Percentiles rank a stretch among this genome's conserved stretches.
Conservation (phyloP, 1,140 invertebrate species). For the Meloidogyne floridensis region DNA sequence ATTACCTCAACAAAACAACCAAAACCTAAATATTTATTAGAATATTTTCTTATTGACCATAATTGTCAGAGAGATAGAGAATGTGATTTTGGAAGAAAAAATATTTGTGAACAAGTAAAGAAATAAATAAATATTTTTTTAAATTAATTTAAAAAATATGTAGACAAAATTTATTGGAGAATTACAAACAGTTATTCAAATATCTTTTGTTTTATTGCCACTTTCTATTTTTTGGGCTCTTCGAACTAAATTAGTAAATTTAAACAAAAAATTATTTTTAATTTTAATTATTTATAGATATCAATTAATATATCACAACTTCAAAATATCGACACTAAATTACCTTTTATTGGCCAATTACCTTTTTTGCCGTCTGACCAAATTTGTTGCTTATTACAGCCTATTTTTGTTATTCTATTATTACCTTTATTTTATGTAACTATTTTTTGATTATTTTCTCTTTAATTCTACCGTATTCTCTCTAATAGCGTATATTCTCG, state of each 20-base stretch:
- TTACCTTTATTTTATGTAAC: slow-evolving; percentile 29
- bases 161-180: slow-evolving; percentile 25
- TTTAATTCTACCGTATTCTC: no score
- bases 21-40: slow-evolving; percentile 19
- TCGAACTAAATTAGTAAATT: slow-evolving; percentile 20
- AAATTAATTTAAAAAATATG: slow-evolving; percentile 1
- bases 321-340: neutral
- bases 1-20: slow-evolving; percentile 7
- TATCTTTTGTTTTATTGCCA: slow-evolving; percentile 16
- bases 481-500: no score
- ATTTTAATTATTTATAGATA: slow-evolving; percentile 6
- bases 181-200: neutral
- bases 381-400: slow-evolving; percentile 7
- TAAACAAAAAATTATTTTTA: neutral
- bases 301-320: slow-evolving; percentile 19
- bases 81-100: slow-evolving; percentile 31
- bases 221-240: slow-evolving; percentile 25
- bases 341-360: slow-evolving; percentile 18
- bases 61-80: slow-evolving; percentile 30
- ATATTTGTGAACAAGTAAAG: slow-evolving; percentile 26
- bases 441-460: neutral
- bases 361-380: slow-evolving; percentile 4
- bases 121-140: neutral
- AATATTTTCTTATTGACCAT: slow-evolving; percentile 26
- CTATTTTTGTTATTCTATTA: slow-evolving; percentile 11